Conservation (phyloP, 2,888 invertebrate genomes). For the Bellardia pandia region DNA sequence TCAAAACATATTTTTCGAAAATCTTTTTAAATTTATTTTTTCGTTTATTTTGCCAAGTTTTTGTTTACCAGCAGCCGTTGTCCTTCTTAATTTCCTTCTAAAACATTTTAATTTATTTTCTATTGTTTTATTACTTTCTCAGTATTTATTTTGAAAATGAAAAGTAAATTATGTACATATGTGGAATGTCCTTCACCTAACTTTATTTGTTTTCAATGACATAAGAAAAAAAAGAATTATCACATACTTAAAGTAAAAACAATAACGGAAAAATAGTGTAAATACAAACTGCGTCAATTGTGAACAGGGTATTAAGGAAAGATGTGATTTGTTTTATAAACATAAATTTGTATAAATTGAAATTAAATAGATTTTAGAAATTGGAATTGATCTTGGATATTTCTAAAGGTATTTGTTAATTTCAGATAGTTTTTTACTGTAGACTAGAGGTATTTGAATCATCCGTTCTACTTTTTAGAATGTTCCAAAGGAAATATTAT, state of each 20-base stretch:
- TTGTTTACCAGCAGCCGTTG: not conserved
- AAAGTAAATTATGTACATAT: slow-evolving; percentile 11
- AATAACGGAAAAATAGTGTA: not conserved
- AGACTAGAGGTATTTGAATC: too few relatives aligned
- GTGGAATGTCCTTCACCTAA: slow-evolving; percentile 31
- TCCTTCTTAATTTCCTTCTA: not conserved
- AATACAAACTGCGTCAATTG: not conserved
- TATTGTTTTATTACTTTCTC: not conserved
- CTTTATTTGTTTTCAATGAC: slow-evolving; percentile 2
- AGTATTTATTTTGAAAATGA: slow-evolving; percentile 9
- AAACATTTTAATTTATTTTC: not conserved
- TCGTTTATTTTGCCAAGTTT: too few relatives aligned
- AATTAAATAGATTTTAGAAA: too few relatives aligned
- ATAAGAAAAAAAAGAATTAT: slow-evolving; percentile 11
- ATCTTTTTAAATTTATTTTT: not conserved
- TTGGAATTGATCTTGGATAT: too few relatives aligned
- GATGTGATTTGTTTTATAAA: not conserved
- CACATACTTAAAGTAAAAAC: slow-evolving; percentile 8
- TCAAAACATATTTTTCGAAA: not conserved
- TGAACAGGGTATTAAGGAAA: not conserved
- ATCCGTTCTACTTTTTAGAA: too few relatives aligned
- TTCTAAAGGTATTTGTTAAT: too few relatives aligned
- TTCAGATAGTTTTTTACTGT: too few relatives aligned
- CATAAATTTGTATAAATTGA: not conserved
- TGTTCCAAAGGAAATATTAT: too few relatives aligned